Evolutionary conservation across 2,113 vertebrate genomes (phyloP), one percentile per base, ranked within the genome.

Genomic region (Eurypyga helias): DNA sequence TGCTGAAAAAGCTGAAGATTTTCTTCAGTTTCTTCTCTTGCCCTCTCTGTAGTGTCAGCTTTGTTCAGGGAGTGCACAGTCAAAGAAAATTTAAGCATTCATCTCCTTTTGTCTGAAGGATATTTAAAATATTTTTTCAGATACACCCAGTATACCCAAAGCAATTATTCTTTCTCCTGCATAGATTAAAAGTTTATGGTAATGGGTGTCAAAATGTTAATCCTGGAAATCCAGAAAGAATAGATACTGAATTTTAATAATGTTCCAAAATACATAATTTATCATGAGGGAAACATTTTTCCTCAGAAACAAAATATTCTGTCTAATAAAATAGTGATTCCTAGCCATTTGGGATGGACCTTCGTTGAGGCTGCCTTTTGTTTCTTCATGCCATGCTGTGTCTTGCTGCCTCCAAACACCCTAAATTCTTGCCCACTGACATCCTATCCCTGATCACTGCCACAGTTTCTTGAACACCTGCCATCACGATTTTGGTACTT

Each of bases 181-280:
- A 26, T 61, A 79, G 57, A 82, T 94, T 88, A 87, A 87, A 67
- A 76, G 72, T 90, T 96, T 95, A 95, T 93, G 83, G 36, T 89
- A 92, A 87, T 65, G 17, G 45, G 52, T 95, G 86, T 97, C 94
- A 93, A 67, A 93, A 69, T 90, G 80, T 73, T 94, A 49, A 64
- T 96, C 67, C 64, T 78, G n/a, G 52, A 95, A 94, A 71, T 89
- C 48, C 80, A 54, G 77, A 57, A 89, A 89, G 85, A 89, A 76
- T 52, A 91, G 78, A 41, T 13, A 7, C 20, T 87, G 86, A 66
- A 84, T 96, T 94, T 94, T 91, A 92, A 82, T 89, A 61, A 76
- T 84, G 69, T 89, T 95, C 77, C 28, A 84, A 89, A 92, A 96
- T 92, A 31, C 52, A 51, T 87, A 71, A 92, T 94, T 94, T 94